Percentiles rank a stretch among this genome's conserved stretches.
Conservation (phyloP, 2,797 vertebrate genomes). For the Monodelphis domestica region DNA sequence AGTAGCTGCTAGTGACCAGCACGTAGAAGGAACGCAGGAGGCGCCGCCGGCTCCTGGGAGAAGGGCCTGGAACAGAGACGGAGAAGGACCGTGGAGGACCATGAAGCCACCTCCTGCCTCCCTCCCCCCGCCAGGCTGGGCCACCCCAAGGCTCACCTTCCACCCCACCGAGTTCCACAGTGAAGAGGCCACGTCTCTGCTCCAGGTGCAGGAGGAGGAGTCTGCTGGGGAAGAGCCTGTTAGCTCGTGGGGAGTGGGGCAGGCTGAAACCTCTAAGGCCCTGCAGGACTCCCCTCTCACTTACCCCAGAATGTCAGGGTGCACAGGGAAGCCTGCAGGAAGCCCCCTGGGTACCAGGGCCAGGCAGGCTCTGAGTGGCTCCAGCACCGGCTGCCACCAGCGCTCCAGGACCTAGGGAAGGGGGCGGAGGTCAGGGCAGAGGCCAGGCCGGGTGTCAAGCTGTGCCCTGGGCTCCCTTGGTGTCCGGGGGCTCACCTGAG, state of each 20-base stretch:
- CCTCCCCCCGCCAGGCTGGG: neutral
- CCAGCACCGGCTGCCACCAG: constrained; percentile 90
- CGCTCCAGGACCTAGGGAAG: constrained; percentile 83
- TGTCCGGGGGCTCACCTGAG: constrained; percentile 75
- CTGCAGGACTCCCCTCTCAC: neutral
- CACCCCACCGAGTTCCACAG: constrained; percentile 76
- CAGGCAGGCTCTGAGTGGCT: constrained; percentile 87
- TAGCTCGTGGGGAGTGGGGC: neutral
- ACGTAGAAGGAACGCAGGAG: constrained; percentile 90
- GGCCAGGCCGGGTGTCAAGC: neutral
- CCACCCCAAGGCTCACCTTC: constrained; percentile 70
- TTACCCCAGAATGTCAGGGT: constrained; percentile 88
- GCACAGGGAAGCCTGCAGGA: constrained; percentile 82
- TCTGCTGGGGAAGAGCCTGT: constrained; percentile 59
- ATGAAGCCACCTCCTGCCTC: neutral
- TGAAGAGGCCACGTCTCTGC: constrained; percentile 88
- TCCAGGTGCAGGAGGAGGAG: constrained; percentile 91
- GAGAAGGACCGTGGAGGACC: neutral
- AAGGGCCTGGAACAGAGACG: constrained; percentile 42
- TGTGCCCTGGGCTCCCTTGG: neutral
- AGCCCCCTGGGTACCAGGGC: constrained; percentile 85
- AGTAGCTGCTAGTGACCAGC: constrained; percentile 88
- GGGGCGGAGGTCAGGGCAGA: neutral
- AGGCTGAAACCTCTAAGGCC: neutral
- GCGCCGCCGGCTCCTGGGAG: constrained; percentile 84